phyloP scores from a whole-genome alignment of 1,140 invertebrate genomes.

The Reticulitermes speratus region DNA sequence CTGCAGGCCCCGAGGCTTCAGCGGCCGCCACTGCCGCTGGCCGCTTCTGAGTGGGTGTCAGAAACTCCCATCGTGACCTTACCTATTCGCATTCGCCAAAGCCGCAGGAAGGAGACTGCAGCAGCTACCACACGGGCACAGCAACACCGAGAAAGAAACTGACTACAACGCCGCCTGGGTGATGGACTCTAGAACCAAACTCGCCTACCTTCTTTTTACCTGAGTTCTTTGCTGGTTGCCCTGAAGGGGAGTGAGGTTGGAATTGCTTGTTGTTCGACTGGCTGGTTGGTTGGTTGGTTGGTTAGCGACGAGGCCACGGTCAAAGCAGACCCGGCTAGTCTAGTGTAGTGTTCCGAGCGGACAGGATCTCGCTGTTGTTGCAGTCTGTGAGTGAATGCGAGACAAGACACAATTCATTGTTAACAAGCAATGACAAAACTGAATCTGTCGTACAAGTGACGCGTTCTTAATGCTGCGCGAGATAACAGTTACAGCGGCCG shows the following conservation, averaged over 20 bases:
- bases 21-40: neutral
- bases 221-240: neutral
- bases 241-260: slow-evolving; percentile 4
- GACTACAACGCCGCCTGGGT: neutral
- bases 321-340: slow-evolving; percentile 7
- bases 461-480: neutral
- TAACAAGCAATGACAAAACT: neutral
- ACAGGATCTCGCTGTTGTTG: neutral
- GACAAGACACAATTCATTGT: neutral
- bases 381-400: neutral
- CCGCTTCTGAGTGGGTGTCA: slow-evolving; percentile 16
- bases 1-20: neutral
- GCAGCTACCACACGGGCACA: neutral
- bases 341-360: neutral
- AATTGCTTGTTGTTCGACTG: neutral
- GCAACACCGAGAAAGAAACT: neutral
- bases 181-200: neutral
- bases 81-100: neutral
- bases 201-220: slow-evolving; percentile 17
- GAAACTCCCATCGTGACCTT: neutral
- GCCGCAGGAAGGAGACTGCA: neutral
- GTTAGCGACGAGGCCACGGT: slow-evolving; percentile 4
- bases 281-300: neutral
- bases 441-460: neutral
- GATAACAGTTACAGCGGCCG: neutral